Base-by-base conservation (phyloP, 2,888 invertebrate species). In the Neoaliturus tenellus region DNA sequence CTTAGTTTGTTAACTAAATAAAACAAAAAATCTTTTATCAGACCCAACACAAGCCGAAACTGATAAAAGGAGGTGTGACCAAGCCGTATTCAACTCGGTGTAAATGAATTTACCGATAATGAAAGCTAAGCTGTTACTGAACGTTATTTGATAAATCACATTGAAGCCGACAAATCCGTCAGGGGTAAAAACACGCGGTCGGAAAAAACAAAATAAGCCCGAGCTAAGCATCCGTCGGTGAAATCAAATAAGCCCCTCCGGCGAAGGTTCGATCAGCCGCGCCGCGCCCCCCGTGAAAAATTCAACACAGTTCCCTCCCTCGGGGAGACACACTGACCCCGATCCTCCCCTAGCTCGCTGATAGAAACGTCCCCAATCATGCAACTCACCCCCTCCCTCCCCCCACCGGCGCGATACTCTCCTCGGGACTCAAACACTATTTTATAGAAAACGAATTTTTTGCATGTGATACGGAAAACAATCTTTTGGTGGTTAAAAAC, bases 201-300 rank as follows among this genome's bases (percentile, higher is more conserved):
- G 73, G 75, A 55, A 78, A 75, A 51, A 78, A 78, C 78, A 55
- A 55, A 55, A 78, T 78, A 78, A 78, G 78, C 55, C 28, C 14
- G 17, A 35, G 71, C 20, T 78, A 75, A 75, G 39, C 75, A 41
- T 48, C 75, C 75, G 48, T 44, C 75, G 44, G 44, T 35, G 78
- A 33, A 78, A 78, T 51, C 51, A 51, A 78, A 78, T 51, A 31
- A 78, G 33, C n/a, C 78, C 78, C 35, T 14, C 28, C 20, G 33
- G 33, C 35, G 78, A 78, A 55, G 78, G 78, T 55, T 55, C 78
- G 78, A 78, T 78, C 78, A 51, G 55, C 25, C 39, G 23, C 3
- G 35, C 55, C 2, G 31, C 39, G 17, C 6, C 33, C 48, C 25
- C 55, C 33, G 48, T 78, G 78, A 78, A 78, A 78, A 78, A 78